Evolutionary conservation across 92 coral and sea anemone genomes (phyloP).

Genomic region (Pocillopora grandis): DNA sequence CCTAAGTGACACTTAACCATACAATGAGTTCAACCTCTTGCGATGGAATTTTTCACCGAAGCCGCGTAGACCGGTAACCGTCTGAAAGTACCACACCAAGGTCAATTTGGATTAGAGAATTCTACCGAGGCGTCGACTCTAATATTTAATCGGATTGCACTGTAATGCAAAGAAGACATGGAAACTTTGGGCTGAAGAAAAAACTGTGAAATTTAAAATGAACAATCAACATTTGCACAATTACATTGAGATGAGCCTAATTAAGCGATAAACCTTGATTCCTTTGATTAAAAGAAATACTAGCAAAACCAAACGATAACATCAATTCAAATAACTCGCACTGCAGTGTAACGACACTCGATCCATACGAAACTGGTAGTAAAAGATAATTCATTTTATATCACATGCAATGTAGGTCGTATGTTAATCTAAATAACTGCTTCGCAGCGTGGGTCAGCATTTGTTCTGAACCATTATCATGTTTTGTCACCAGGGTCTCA

Average conservation of each 20-base stretch:
- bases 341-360: not conserved
- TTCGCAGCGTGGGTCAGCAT: not conserved
- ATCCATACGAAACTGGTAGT: not conserved
- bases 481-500: slow-evolving; percentile 2
- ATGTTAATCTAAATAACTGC: not conserved
- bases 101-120: not conserved
- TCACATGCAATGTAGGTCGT: not conserved
- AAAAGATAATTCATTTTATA: not conserved
- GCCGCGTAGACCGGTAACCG: not conserved
- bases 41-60: not conserved
- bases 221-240: slow-evolving; percentile 24
- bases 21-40: slow-evolving; percentile 7
- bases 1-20: slow-evolving; percentile 11
- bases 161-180: slow-evolving; percentile 15
- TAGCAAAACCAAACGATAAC: not conserved
- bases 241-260: slow-evolving; percentile 22
- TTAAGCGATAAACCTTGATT: slow-evolving; percentile 27
- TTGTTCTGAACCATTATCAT: not conserved
- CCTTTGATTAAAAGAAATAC: not conserved
- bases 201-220: not conserved
- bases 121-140: not conserved
- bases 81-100: not conserved
- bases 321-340: not conserved
- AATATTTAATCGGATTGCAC: slow-evolving; percentile 22
- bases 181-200: not conserved